Base-by-base conservation (phyloP, 1,140 invertebrate genomes). In the Brachionus calyciflorus region DNA sequence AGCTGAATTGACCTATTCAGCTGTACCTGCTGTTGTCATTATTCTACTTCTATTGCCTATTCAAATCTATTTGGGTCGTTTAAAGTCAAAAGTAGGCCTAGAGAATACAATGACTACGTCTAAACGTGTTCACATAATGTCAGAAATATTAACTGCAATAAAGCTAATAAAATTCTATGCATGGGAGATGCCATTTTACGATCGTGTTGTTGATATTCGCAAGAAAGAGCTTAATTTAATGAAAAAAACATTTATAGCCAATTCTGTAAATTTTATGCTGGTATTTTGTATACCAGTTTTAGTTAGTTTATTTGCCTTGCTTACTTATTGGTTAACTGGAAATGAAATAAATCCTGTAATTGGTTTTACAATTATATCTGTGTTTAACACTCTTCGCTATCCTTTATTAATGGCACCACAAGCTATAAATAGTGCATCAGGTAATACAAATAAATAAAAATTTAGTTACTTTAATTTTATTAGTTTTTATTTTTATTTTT, bases 1-100 rank as follows among this genome's bases (percentile, higher is more conserved):
- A 7, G 97, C 93, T 92, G 88, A 89, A 33, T 90, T 90, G 77
- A 84, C 89, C 37, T 87, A 83, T 5, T 79, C 82, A 5, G 81
- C 82, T 9, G 81, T 83, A 12, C 55, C 87, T 17, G 85, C 83
- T 14, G 85, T 86, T 4, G 60, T 87, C 1, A 81, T 76, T 4
- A 81, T 87, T 2, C 83, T 87, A 82, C 78, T 87, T 21, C 68
- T 87, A 9, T 82, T 87, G 6, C 86, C 85, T 0, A 83, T 96
- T 4, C 60, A 82, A 79, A 76, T 78, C 0, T 46, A 46, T 46
- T 14, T 46, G 14, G 44, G 44, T 46, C 9, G 44, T 14, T 46
- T 46, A 14, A 46, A 46, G 14, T 46, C 44, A 3, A 46, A 14
- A 46, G n/a, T 46, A 7, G 44, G 44, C 14, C 14, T 46, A 7